Evolutionary conservation across 2,797 vertebrate species (phyloP).

Genomic region (Anniella stebbinsi): DNA sequence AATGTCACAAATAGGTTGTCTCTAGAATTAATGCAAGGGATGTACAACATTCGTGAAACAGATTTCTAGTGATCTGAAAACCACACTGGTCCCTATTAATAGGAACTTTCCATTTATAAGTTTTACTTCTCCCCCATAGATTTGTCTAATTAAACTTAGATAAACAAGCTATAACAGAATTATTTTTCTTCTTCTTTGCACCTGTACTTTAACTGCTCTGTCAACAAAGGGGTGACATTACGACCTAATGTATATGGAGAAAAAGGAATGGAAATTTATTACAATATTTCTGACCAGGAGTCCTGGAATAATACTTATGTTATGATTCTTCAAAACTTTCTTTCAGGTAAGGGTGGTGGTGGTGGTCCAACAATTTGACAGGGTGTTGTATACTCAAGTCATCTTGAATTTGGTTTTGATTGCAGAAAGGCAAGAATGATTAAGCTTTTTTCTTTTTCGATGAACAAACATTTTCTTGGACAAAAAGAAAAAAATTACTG

Average conservation of each 20-base stretch:
- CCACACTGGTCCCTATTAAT: background rate
- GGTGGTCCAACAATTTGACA: background rate
- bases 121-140: fast-evolving
- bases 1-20: background rate
- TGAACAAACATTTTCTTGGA: background rate
- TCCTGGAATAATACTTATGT: slow-evolving; percentile 81
- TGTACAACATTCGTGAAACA: background rate
- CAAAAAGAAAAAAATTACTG: background rate
- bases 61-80: slow-evolving; percentile 11
- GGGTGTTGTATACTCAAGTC: background rate
- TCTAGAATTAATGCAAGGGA: background rate
- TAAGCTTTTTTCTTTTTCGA: background rate
- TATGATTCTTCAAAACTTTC: slow-evolving; percentile 79
- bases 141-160: background rate
- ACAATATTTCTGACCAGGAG: slow-evolving; percentile 82
- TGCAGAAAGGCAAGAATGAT: background rate
- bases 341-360: slow-evolving; percentile 77
- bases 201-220: slow-evolving; percentile 12
- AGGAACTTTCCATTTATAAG: background rate
- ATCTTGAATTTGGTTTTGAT: background rate
- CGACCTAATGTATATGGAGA: slow-evolving; percentile 86
- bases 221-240: slow-evolving; percentile 86
- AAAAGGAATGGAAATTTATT: slow-evolving; percentile 83
- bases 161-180: background rate
- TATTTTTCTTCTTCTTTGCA: slow-evolving; percentile 16